A percentile compares a stretch with the other conserved stretches of the same genome.
These are phyloP conservation scores for Canis aureus DNA, from an alignment of 2,113 vertebrate species.

Conservation along the genomic window DNA sequence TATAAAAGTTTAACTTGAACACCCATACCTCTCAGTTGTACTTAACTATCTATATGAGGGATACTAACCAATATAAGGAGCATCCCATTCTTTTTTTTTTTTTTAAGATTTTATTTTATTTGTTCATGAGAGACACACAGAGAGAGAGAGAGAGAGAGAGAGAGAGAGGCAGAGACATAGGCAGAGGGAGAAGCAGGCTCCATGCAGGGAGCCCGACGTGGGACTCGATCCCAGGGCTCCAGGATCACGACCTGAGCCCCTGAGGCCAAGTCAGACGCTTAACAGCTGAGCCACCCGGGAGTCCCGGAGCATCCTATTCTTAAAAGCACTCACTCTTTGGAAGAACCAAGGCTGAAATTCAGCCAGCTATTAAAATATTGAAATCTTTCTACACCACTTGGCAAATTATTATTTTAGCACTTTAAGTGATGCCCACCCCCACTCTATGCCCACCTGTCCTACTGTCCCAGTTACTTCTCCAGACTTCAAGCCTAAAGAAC, in stretches of 20 bases:
- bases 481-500: not conserved
- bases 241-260: too few relatives aligned
- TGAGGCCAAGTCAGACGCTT: too few relatives aligned
- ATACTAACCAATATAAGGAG: not conserved
- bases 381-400: not conserved
- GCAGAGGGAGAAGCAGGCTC: too few relatives aligned
- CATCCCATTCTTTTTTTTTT: not conserved
- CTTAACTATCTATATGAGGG: not conserved
- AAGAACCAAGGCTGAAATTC: not conserved
- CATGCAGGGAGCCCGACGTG: too few relatives aligned
- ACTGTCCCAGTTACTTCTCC: not conserved
- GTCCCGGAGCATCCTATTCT: not conserved
- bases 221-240: too few relatives aligned
- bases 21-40: not conserved
- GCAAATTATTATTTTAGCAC: not conserved
- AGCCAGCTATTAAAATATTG: slow-evolving; percentile 1
- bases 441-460: not conserved
- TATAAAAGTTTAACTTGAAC: slow-evolving; percentile 20
- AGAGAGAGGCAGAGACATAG: too few relatives aligned
- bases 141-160: too few relatives aligned
- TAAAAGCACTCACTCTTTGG: not conserved
- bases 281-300: too few relatives aligned
- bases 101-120: too few relatives aligned
- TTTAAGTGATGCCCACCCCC: not conserved
- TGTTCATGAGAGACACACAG: too few relatives aligned